These are phyloP conservation scores for Drosophila ananassae DNA, from an alignment of 1,140 invertebrate genomes.

Conservation along the genomic window DNA sequence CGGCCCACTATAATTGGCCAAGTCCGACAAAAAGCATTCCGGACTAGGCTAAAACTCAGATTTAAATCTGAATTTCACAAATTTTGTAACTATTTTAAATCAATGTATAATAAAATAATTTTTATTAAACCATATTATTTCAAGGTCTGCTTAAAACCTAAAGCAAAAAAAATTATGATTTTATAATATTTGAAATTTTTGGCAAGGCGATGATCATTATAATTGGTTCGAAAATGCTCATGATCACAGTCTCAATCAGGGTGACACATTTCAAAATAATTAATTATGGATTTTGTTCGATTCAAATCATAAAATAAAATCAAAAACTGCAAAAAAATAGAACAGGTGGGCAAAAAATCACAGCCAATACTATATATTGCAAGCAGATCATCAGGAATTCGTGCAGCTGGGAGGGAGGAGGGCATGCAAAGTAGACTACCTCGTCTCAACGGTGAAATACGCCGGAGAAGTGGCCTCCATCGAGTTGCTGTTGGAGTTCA, in stretches of 20 bases:
- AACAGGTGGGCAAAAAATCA: neutral
- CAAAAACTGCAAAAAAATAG: neutral
- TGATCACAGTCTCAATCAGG: neutral
- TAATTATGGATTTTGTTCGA: neutral
- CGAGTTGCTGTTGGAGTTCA: slow-evolving; percentile 25
- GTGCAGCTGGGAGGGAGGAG: slow-evolving; percentile 7
- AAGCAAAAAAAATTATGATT: neutral
- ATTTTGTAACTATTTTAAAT: slow-evolving; percentile 6
- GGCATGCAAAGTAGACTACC: slow-evolving; percentile 35
- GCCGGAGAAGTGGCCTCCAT: slow-evolving; percentile 44
- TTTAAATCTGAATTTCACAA: neutral
- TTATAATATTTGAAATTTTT: neutral
- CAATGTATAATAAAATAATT: slow-evolving; percentile 3
- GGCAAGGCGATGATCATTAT: neutral
- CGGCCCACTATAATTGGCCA: slow-evolving; percentile 40
- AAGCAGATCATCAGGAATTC: slow-evolving; percentile 18
- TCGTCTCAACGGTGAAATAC: slow-evolving; percentile 74
- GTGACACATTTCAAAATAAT: neutral
- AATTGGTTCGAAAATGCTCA: neutral
- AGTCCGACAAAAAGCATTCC: slow-evolving; percentile 17
- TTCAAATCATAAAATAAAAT: neutral
- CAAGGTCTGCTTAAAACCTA: neutral
- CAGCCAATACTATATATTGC: neutral
- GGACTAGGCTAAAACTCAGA: too few relatives aligned
- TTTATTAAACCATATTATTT: neutral